These are phyloP conservation scores for Tympanoctomys barrerae DNA, from an alignment of 2,797 vertebrate species.

Conservation along the genomic window DNA sequence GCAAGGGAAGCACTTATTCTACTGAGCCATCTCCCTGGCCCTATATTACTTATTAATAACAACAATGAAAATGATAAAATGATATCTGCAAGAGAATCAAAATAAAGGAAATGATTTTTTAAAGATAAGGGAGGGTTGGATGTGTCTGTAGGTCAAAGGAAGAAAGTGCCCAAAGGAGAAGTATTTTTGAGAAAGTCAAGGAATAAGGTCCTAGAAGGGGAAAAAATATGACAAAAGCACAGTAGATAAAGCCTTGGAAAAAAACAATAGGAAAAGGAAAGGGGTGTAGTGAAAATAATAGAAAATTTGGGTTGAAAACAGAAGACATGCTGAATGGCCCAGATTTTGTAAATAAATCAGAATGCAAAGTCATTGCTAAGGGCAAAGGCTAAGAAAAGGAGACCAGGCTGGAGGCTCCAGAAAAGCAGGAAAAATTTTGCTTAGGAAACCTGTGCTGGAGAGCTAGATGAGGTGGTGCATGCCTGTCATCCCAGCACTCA, in stretches of 20 bases:
- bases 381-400: background rate
- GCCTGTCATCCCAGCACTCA: background rate
- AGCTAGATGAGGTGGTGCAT: background rate
- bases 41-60: slow-evolving; percentile 6
- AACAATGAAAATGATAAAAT: background rate
- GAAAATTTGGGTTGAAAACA: slow-evolving; percentile 4
- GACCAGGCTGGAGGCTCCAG: background rate
- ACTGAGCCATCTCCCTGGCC: too few species aligned
- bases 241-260: background rate
- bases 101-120: background rate
- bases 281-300: background rate
- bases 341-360: slow-evolving; percentile 47
- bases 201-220: slow-evolving; percentile 6
- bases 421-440: slow-evolving; percentile 6
- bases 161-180: background rate
- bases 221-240: slow-evolving; percentile 36
- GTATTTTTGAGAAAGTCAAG: background rate
- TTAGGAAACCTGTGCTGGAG: background rate
- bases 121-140: background rate
- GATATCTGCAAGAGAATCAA: slow-evolving; percentile 2
- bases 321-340: background rate
- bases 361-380: slow-evolving; percentile 8
- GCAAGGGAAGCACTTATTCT: too few species aligned
- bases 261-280: background rate
- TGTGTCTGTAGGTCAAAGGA: background rate